Evolutionary conservation across 2,113 vertebrate genomes (phyloP).

Genomic region (Silurus meridionalis): DNA sequence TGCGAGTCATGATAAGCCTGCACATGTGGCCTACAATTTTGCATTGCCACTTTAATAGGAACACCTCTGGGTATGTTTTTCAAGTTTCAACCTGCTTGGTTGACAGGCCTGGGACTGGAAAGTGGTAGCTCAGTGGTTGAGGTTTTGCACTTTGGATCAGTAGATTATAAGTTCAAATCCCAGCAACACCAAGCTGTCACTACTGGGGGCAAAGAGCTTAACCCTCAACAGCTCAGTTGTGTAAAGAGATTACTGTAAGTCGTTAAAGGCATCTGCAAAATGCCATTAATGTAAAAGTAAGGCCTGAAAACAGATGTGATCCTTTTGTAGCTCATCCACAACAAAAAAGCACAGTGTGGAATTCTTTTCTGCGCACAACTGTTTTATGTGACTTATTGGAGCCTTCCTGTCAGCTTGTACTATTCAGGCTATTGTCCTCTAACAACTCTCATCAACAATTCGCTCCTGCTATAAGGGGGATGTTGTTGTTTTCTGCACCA

Average conservation of each 20-base stretch:
- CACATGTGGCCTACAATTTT: constrained; percentile 2
- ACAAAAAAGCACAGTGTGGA: background rate
- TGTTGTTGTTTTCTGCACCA: background rate
- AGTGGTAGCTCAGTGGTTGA: too few species aligned
- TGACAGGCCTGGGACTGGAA: too few species aligned
- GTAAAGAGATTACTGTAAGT: too few species aligned
- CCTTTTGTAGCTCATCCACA: background rate
- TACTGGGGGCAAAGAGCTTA: too few species aligned
- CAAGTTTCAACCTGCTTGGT: too few species aligned
- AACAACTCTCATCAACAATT: background rate
- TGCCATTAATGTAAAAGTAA: too few species aligned
- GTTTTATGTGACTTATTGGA: background rate
- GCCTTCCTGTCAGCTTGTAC: background rate
- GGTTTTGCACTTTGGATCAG: too few species aligned
- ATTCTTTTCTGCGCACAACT: background rate
- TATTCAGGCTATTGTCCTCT: background rate
- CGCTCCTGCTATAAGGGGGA: background rate
- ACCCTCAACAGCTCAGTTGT: too few species aligned
- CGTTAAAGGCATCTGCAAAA: too few species aligned
- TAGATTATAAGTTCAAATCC: too few species aligned
- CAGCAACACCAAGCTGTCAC: too few species aligned
- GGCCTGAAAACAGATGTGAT: background rate
- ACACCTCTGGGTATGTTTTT: background rate
- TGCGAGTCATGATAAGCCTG: background rate
- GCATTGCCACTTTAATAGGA: background rate